These are phyloP conservation scores for Catostylus mosaicus DNA, from an alignment of 30 jellyfish, hydroid and myxozoan species.

Conservation along the genomic window DNA sequence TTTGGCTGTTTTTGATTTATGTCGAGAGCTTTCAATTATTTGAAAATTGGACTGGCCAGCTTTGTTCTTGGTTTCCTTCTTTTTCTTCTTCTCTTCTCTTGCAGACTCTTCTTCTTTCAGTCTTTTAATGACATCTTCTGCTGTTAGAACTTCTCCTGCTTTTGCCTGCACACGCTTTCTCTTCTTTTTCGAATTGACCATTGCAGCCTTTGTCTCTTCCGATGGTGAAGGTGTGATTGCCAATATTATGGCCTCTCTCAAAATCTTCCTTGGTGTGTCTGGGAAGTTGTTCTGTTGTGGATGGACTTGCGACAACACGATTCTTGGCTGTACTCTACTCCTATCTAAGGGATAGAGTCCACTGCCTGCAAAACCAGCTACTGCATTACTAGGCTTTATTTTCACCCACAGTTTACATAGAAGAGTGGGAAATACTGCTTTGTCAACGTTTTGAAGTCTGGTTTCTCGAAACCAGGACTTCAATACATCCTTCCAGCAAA, in stretches of 20 bases:
- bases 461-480: slow-evolving; percentile 44
- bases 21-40: no score
- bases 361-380: slow-evolving; percentile 45
- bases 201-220: slow-evolving; percentile 31
- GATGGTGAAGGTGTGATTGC: slow-evolving; percentile 45
- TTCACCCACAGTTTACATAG: slow-evolving; percentile 29
- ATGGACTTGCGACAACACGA: slow-evolving; percentile 1
- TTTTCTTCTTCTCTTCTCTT: no score
- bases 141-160: slow-evolving; percentile 31
- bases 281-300: background rate
- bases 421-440: slow-evolving; percentile 61
- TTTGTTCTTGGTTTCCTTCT: no score
- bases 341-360: slow-evolving; percentile 54
- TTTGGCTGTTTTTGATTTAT: no score
- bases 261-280: slow-evolving; percentile 44
- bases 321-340: slow-evolving; percentile 15
- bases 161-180: no score
- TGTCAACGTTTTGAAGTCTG: slow-evolving; percentile 42
- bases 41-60: no score
- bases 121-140: slow-evolving; percentile 27
- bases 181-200: slow-evolving; percentile 34
- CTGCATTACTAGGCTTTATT: slow-evolving; percentile 30
- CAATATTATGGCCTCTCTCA: slow-evolving; percentile 29
- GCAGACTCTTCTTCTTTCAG: no score
- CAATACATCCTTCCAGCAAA: slow-evolving; percentile 30